A percentile compares a stretch with the other conserved stretches of the same genome.
Conservation (phyloP, 2,888 invertebrate genomes). For the Scaptomyza reducta region DNA sequence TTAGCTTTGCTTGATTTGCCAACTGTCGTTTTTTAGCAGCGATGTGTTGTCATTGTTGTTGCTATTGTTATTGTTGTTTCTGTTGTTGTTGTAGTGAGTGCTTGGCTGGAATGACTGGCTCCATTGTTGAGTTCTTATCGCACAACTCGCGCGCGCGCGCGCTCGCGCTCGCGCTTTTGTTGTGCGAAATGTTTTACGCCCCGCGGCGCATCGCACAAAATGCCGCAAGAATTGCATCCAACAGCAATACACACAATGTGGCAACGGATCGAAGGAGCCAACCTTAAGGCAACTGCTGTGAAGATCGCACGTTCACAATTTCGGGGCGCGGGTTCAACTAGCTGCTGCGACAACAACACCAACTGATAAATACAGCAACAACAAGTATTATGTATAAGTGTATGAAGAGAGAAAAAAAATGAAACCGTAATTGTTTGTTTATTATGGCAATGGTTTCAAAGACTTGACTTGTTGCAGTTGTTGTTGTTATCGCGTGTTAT, state of each 20-base stretch:
- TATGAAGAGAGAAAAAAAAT: conserved; percentile 26
- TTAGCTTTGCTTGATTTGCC: conserved; percentile 54
- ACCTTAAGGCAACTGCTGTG: conserved; percentile 41
- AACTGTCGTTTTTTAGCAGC: conserved; percentile 35
- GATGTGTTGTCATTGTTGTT: not conserved
- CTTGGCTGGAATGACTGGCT: conserved; percentile 11
- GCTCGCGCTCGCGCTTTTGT: conserved; percentile 44
- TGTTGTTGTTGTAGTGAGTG: conserved; percentile 3
- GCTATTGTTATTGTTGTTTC: conserved; percentile 1
- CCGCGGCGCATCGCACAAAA: conserved; percentile 68
- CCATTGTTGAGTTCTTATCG: conserved; percentile 73
- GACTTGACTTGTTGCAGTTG: conserved; percentile 33
- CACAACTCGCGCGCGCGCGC: conserved; percentile 27
- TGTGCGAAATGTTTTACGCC: conserved; percentile 67
- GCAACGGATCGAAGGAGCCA: conserved; percentile 36
- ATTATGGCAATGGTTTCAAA: conserved; percentile 61
- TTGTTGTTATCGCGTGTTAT: conserved; percentile 38
- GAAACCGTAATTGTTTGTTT: conserved; percentile 82
- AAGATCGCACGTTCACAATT: conserved; percentile 30
- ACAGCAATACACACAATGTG: conserved; percentile 24
- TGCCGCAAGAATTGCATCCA: conserved; percentile 56
- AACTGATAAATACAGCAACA: conserved; percentile 2
- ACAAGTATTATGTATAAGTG: conserved; percentile 3
- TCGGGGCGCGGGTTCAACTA: conserved; percentile 46
- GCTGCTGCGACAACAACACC: conserved; percentile 27